phyloP scores from a whole-genome alignment of 2,113 vertebrate species.

The Talpa occidentalis region DNA sequence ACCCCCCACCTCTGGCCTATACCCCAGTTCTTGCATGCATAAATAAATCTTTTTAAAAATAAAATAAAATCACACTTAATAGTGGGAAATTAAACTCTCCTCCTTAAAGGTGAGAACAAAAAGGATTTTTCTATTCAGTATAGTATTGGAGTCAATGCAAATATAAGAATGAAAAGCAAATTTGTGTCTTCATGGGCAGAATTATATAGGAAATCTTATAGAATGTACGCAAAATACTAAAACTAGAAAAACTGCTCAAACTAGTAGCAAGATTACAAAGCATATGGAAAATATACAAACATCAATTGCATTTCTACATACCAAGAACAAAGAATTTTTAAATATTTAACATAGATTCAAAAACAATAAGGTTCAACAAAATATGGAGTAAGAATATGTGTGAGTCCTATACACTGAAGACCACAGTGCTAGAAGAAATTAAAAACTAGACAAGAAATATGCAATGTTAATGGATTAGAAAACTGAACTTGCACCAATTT shows the following conservation, averaged over 20 bases:
- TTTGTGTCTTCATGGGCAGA: not conserved
- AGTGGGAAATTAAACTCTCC: not conserved
- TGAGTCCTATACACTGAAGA: not conserved
- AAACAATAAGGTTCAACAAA: not conserved
- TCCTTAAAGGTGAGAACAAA: not conserved
- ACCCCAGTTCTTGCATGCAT: no score
- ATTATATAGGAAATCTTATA: not conserved
- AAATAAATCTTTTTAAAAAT: no score
- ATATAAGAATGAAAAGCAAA: not conserved
- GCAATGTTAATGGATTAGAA: not conserved
- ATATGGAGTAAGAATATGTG: not conserved
- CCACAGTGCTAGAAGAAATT: not conserved
- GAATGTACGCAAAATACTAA: not conserved
- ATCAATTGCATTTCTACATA: not conserved
- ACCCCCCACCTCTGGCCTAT: no score
- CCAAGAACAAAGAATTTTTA: not conserved
- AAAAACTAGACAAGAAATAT: not conserved
- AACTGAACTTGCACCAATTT: not conserved
- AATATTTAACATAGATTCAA: not conserved
- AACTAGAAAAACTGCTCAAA: not conserved
- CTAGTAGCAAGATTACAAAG: not conserved
- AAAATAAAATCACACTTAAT: no score
- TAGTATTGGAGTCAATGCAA: not conserved
- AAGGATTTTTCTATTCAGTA: not conserved
- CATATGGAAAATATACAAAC: not conserved